A percentile compares a stretch with the other conserved stretches of the same genome.
phyloP scores from a whole-genome alignment of 2,797 vertebrate species.

The Enteromius radiatus region DNA sequence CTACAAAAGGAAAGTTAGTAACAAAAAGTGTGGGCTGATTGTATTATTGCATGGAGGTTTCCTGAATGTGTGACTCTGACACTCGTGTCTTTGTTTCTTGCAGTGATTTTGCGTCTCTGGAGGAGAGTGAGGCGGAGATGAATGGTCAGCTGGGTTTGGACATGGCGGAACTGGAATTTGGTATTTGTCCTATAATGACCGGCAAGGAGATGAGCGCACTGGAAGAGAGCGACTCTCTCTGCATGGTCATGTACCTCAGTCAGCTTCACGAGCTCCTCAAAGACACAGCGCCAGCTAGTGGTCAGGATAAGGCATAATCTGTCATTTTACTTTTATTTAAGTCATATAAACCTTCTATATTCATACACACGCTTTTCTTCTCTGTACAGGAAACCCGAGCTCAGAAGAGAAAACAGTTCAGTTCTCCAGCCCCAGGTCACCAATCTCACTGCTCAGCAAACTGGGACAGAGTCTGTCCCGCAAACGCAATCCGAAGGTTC shows the following conservation, averaged over 20 bases:
- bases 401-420: slow-evolving; percentile 84
- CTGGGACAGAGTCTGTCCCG: slow-evolving; percentile 88
- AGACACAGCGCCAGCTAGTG: slow-evolving; percentile 80
- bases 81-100: slow-evolving; percentile 35
- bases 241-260: slow-evolving; percentile 97
- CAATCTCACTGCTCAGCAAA: slow-evolving; percentile 89
- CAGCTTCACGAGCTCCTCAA: slow-evolving; percentile 94
- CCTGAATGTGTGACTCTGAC: slow-evolving; percentile 14
- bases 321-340: not conserved
- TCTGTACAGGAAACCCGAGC: slow-evolving; percentile 76
- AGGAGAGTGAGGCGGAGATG: slow-evolving; percentile 79
- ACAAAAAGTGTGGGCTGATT: slow-evolving; percentile 3
- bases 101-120: slow-evolving; percentile 89
- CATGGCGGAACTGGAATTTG: slow-evolving; percentile 87
- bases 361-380: not conserved
- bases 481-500: slow-evolving; percentile 90
- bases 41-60: slow-evolving; percentile 12
- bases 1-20: not conserved
- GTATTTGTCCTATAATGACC: slow-evolving; percentile 92
- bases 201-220: slow-evolving; percentile 90
- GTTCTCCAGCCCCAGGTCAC: slow-evolving; percentile 83
- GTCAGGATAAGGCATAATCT: slow-evolving; percentile 73
- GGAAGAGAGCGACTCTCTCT: slow-evolving; percentile 88
- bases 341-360: not conserved
- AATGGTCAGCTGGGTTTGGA: slow-evolving; percentile 88